Evolutionary conservation across 92 coral and sea anemone genomes (phyloP), one percentile per base, ranked within the genome.

Genomic region (Galaxea fascicularis): DNA sequence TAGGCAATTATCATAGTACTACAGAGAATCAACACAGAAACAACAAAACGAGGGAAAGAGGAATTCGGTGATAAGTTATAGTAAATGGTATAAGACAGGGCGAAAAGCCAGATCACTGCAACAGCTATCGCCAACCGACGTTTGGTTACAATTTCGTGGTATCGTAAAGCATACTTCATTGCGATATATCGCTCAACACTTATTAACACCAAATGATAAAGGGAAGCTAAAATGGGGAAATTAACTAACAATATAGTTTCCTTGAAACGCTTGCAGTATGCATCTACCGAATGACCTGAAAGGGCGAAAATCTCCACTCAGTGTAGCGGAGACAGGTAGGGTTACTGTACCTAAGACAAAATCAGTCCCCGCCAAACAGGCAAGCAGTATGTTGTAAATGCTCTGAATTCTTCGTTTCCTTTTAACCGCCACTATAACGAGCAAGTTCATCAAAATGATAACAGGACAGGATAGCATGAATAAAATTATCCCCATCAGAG

Each of bases 311-410:
- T 72, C 45, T 72, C 27, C n/a, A 10, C n/a, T n/a, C n/a, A n/a
- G n/a, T 12, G 58, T 31, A 26, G 47, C 46, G 30, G 21, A 72
- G 21, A 16, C 24, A 16, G 77, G 77, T 28, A 45, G 59, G 46
- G 21, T 12, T 14, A 26, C 29, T 20, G n/a, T 20, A 10, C 77
- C 77, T 2, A 72, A 57, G 4, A 72, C n/a, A 18, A 72, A 30
- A 72, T 72, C 77, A 31, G 77, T 51, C n/a, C 29, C 57, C 49
- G 77, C 76, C 56, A 71, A 46, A 16, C 52, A 71, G 28, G 53
- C 76, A 25, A 71, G 39, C 56, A 71, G 53, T 31, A 45, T 11
- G 59, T 72, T 45, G 58, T 45, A 46, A 5, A 14, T 45, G 29
- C 18, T 46, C 22, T 21, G 58, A 3, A 72, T 14, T 72, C 77